These are phyloP conservation scores for Zygogramma bicolorata DNA, from an alignment of 2,888 invertebrate species.

Conservation along the genomic window DNA sequence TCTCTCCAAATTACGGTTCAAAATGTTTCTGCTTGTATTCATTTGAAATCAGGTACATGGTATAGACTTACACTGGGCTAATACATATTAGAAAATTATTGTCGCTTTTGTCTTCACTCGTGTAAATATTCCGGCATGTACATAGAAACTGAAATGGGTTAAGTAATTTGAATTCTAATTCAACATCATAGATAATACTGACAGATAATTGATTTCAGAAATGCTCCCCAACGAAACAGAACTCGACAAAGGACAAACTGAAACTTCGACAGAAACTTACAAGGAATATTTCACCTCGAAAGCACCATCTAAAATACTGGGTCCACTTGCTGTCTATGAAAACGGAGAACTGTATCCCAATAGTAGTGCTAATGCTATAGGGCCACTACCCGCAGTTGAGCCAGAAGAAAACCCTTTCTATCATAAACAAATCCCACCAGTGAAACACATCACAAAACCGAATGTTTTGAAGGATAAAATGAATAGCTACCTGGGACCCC, in stretches of 20 bases:
- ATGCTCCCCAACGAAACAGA: slow-evolving; percentile 48
- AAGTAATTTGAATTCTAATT: slow-evolving; percentile 20
- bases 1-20: not conserved
- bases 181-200: slow-evolving; percentile 39
- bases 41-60: not conserved
- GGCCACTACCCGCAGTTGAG: slow-evolving; percentile 37
- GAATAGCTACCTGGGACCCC: slow-evolving; percentile 65
- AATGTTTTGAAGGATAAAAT: slow-evolving; percentile 32
- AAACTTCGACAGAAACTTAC: slow-evolving; percentile 47
- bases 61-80: slow-evolving; percentile 22
- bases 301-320: slow-evolving; percentile 61
- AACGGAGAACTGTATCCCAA: slow-evolving; percentile 52
- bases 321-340: slow-evolving; percentile 61
- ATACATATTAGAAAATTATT: slow-evolving; percentile 37
- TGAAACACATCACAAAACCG: slow-evolving; percentile 20
- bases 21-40: not conserved
- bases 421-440: slow-evolving; percentile 35
- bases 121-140: slow-evolving; percentile 45
- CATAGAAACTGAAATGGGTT: slow-evolving; percentile 21
- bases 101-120: slow-evolving; percentile 36
- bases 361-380: slow-evolving; percentile 38
- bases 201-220: slow-evolving; percentile 56
- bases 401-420: slow-evolving; percentile 56
- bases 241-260: slow-evolving; percentile 48
- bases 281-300: slow-evolving; percentile 49